A percentile compares a stretch with the other conserved stretches of the same genome.
phyloP scores from a whole-genome alignment of 2,888 invertebrate genomes.

The Phyllotreta striolata region DNA sequence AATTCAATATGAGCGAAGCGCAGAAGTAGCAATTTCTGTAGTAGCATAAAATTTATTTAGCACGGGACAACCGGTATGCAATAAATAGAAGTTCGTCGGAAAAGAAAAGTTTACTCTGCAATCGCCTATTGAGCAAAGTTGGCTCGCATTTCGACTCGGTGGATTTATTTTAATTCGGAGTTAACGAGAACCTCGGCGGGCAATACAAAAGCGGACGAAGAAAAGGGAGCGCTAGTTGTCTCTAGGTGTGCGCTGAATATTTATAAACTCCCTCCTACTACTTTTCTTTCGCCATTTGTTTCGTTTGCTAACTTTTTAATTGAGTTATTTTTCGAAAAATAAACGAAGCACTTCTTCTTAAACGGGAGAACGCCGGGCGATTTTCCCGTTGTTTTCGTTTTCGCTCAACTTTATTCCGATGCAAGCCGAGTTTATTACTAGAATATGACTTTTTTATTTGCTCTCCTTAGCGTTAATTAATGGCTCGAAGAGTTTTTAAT shows the following conservation, averaged over 20 bases:
- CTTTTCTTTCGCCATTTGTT: slow-evolving; percentile 29
- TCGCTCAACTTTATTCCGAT: slow-evolving; percentile 10
- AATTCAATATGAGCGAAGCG: slow-evolving; percentile 14
- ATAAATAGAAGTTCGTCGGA: no score
- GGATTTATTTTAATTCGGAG: slow-evolving; percentile 60
- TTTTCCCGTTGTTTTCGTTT: slow-evolving; percentile 16
- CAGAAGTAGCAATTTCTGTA: background rate
- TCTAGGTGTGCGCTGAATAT: slow-evolving; percentile 54
- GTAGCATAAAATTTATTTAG: background rate
- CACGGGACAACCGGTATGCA: no score
- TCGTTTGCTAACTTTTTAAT: slow-evolving; percentile 39
- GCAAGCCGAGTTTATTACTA: background rate
- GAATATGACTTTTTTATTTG: no score
- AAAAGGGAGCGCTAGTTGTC: slow-evolving; percentile 43
- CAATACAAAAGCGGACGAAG: slow-evolving; percentile 49
- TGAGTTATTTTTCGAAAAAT: slow-evolving; percentile 38
- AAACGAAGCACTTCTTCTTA: slow-evolving; percentile 14
- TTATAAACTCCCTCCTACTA: slow-evolving; percentile 41
- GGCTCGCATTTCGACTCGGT: slow-evolving; percentile 48
- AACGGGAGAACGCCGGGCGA: slow-evolving; percentile 13
- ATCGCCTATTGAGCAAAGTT: slow-evolving; percentile 22
- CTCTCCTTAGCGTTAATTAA: no score
- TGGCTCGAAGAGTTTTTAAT: no score
- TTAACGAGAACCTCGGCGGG: slow-evolving; percentile 57
- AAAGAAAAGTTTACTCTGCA: slow-evolving; percentile 1